Base-by-base conservation (phyloP, 2,797 vertebrate genomes). In the Propithecus perrieri region DNA sequence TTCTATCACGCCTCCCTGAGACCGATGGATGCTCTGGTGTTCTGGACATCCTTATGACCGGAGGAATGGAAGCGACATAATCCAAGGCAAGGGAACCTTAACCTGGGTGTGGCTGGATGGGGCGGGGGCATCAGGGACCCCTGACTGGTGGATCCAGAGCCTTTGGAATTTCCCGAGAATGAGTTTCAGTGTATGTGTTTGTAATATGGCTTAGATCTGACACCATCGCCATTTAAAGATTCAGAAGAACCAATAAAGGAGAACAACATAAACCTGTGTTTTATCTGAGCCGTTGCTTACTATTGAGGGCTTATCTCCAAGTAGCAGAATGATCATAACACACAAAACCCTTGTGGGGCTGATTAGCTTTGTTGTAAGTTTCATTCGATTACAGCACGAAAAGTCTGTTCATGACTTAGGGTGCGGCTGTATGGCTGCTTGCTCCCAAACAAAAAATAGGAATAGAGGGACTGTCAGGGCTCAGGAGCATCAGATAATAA, bases 291-390 rank as follows among this genome's bases (percentile, higher is more conserved):
- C 5, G 17, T 26, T 74, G 75, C 92, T 95, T 87, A 74, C 90
- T 53, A 22, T 35, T 41, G 85, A 89, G 80, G 74, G 85, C 87
- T 90, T 95, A 78, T 95, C 96, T 96, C 67, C 7, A 5, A 88
- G 85, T n/a, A 71, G 72, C 94, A 90, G 89, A 69, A 76, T 81
- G 71, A 97, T 85, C 90, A 69, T 50, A 67, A 90, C 43, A 30
- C 69, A 59, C 24, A 88, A 88, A 43, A 12, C 79, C 95, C 65
- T 35, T 13, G 72, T 91, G 95, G 92, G 96, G 91, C 94, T 76
- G 94, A 95, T 97, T 87, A 84, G 76, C 87, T 85, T 95, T 89
- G 95, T 72, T 76, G 65, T 95, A 95, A 93, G 94, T 97, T 97
- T 97, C 72, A 88, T 97, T 98, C 88, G 87, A 95, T 94, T 90